Evolutionary conservation across 2,888 invertebrate genomes (phyloP).

Genomic region (Oxyteleia sp.): DNA sequence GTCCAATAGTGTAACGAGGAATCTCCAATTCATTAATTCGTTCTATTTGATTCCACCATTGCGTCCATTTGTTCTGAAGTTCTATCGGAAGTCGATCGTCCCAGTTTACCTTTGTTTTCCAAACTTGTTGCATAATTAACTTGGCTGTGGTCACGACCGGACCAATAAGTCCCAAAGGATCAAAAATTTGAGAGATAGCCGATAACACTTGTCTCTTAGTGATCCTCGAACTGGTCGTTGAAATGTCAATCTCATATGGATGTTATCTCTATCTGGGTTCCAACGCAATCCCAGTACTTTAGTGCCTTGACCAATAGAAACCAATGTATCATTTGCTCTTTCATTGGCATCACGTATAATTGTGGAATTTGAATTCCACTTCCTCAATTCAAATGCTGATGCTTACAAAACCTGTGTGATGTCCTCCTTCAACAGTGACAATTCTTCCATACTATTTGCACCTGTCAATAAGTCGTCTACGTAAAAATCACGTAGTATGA

Average conservation of each 20-base stretch:
- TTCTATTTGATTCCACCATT: conserved; percentile 8
- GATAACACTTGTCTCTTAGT: conserved; percentile 3
- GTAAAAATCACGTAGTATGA: conserved; percentile 54
- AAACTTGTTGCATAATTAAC: conserved; percentile 1
- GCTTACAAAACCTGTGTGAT: conserved; percentile 28
- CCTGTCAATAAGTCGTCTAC: conserved; percentile 59
- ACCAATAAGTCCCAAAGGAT: background rate
- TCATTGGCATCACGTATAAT: background rate
- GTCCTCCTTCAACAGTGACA: conserved; percentile 21
- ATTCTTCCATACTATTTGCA: conserved; percentile 10
- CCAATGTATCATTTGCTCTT: background rate
- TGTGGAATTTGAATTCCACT: conserved; percentile 42
- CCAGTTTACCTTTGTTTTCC: conserved; percentile 6
- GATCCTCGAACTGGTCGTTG: background rate
- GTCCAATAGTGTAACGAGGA: background rate
- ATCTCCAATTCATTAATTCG: background rate
- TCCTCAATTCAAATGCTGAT: conserved; percentile 43
- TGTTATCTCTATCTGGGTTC: background rate
- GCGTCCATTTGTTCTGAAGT: background rate
- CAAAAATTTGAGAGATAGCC: background rate
- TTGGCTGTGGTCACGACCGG: background rate
- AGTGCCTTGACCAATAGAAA: conserved; percentile 13
- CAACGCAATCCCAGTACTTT: conserved; percentile 25
- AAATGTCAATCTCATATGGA: background rate
- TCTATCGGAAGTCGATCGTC: conserved; percentile 8